phyloP scores from a whole-genome alignment of 2,888 invertebrate genomes.

The Rhogogaster chlorosoma region DNA sequence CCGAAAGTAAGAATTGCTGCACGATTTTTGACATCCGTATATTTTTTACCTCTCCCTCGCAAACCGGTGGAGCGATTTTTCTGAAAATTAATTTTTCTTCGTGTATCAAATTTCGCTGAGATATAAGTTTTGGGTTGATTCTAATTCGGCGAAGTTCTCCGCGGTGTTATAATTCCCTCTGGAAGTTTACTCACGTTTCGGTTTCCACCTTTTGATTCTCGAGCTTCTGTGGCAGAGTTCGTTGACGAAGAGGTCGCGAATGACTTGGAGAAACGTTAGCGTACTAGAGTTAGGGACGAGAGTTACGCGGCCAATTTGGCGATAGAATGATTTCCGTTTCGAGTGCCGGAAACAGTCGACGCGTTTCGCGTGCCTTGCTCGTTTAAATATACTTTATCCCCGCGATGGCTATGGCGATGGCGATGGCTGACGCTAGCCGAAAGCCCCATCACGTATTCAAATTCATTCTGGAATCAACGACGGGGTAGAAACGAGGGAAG shows the following conservation, averaged over 20 bases:
- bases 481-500: constrained; percentile 1
- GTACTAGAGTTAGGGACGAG: neutral
- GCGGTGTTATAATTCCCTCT: neutral
- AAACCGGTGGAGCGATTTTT: neutral
- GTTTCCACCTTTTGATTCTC: neutral
- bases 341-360: constrained; percentile 32
- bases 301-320: constrained; percentile 38
- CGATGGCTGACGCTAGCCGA: neutral
- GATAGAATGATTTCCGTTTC: constrained; percentile 44
- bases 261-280: constrained; percentile 31
- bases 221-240: neutral
- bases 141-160: neutral
- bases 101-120: neutral
- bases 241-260: constrained; percentile 6
- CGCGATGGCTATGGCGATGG: neutral
- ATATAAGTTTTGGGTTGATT: neutral
- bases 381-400: constrained; percentile 47
- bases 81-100: neutral
- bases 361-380: constrained; percentile 31
- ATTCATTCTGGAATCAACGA: constrained; percentile 42
- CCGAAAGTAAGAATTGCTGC: no score
- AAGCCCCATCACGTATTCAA: constrained; percentile 48
- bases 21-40: no score
- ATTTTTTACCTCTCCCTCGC: neutral
- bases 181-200: neutral